Base-by-base conservation (phyloP, 2,888 invertebrate species). In the Netelia melanura region DNA sequence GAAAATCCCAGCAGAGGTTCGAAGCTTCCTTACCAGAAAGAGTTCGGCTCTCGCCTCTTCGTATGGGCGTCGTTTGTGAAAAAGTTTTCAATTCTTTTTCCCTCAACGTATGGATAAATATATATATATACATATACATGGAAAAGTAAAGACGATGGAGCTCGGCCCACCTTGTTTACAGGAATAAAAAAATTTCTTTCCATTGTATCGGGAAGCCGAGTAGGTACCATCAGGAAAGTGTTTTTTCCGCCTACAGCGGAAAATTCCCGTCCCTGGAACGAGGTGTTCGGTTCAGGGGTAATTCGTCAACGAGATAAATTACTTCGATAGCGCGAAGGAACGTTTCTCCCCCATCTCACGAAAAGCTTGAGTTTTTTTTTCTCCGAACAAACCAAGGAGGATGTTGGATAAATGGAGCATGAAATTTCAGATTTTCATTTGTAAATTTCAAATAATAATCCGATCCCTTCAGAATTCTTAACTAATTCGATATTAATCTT, bases 291-390 rank as follows among this genome's bases (percentile, higher is more conserved):
- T 78, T 62, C 78, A 17, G 3, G 78, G 70, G 70, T 70, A 62
- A 78, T 78, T 62, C 78, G 78, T 78, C 78, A 78, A 78, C 78
- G 48, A 70, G 78, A 78, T 78, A 71, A 70, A 78, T 78, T 78
- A 71, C 70, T 78, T 30, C 38, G 78, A 78, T 70, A 71, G 44
- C 48, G 61, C 61, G 62, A 70, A 54, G 70, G 52, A 70, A 71
- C 68, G 68, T 6, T 54, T 54, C 70, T 70, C 38, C 38, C 38
- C 21, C n/a, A 52, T 30, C 61, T 21, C 3, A 54, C 17, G 17
- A 8, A 54, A 8, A n/a, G 54, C 54, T 54, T 54, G 38, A 38
- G 38, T 6, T 38, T 8, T 38, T 38, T 38, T 38, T 38, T 38
- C 38, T 38, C 6, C 8, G 6, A 38, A 38, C 38, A 6, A 38